Base-by-base conservation (phyloP, 1,140 invertebrate genomes). In the Stenopsyche tienmushanensis region DNA sequence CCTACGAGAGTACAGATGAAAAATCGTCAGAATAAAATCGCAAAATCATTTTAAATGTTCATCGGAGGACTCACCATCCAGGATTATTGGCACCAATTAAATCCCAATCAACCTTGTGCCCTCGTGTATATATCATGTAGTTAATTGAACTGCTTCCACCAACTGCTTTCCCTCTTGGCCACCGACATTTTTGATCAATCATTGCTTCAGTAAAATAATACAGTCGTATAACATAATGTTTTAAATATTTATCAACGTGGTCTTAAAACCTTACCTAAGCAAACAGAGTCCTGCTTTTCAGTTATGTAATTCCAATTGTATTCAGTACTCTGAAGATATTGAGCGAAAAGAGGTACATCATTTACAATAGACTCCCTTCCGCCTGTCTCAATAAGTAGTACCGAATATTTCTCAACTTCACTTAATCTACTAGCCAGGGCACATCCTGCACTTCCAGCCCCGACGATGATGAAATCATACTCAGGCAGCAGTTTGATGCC, bases 361-460 rank as follows among this genome's bases (percentile, higher is more conserved):
- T n/a, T n/a, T n/a, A n/a, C n/a, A n/a, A n/a, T n/a, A n/a, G n/a
- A n/a, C n/a, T n/a, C n/a, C n/a, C n/a, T n/a, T n/a, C n/a, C n/a
- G n/a, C n/a, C n/a, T n/a, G n/a, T n/a, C n/a, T n/a, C n/a, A n/a
- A n/a, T n/a, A n/a, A n/a, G n/a, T n/a, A n/a, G n/a, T n/a, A n/a
- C n/a, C n/a, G n/a, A n/a, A n/a, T n/a, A n/a, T n/a, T n/a, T n/a
- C n/a, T n/a, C n/a, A n/a, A n/a, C n/a, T n/a, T n/a, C n/a, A n/a
- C n/a, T n/a, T n/a, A n/a, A n/a, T n/a, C n/a, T n/a, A n/a, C n/a
- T 93, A 0, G 95, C 95, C 17, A 98, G 73, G 0, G 96, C 93
- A 29, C 90, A 45, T 34, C 89, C 89, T 76, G 76, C 77, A 2
- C 75, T 74, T 2, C 96, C 96, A 0, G 87, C 91, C 0, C 96